A percentile compares a stretch with the other conserved stretches of the same genome.
Conservation (phyloP, 2,113 vertebrate species). For the Catharus bicknelli region DNA sequence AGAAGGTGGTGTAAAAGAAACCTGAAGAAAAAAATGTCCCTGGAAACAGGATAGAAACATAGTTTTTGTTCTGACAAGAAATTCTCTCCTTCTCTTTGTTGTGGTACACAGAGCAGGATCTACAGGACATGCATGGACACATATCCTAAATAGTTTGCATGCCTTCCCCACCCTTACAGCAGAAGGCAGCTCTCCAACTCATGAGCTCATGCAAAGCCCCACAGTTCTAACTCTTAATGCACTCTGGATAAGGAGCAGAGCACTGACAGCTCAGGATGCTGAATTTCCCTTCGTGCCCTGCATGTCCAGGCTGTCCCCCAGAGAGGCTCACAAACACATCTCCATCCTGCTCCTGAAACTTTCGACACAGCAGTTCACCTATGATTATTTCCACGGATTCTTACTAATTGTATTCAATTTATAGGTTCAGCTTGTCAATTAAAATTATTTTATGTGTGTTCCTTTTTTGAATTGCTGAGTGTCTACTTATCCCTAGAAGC, state of each 20-base stretch:
- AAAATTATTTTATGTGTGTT: neutral
- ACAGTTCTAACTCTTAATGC: neutral
- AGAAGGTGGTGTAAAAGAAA: neutral
- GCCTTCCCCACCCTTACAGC: neutral
- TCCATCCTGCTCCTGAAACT: neutral
- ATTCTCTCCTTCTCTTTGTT: neutral
- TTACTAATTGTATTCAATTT: neutral
- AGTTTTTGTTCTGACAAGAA: neutral
- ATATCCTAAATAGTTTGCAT: constrained; percentile 41
- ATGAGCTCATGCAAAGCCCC: neutral
- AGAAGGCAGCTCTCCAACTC: constrained; percentile 18
- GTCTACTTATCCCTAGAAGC: neutral
- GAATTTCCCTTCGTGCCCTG: neutral
- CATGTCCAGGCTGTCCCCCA: neutral
- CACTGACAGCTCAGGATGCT: neutral
- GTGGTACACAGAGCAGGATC: neutral
- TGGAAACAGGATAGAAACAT: neutral
- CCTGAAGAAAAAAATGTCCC: neutral
- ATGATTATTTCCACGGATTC: neutral
- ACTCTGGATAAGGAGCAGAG: neutral
- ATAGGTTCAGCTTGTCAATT: neutral
- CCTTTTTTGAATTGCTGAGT: neutral
- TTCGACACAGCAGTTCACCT: neutral
- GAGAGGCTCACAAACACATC: neutral
- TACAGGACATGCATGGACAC: constrained; percentile 6